Base-by-base conservation (phyloP, 2,797 vertebrate genomes). In the Chanos chanos region DNA sequence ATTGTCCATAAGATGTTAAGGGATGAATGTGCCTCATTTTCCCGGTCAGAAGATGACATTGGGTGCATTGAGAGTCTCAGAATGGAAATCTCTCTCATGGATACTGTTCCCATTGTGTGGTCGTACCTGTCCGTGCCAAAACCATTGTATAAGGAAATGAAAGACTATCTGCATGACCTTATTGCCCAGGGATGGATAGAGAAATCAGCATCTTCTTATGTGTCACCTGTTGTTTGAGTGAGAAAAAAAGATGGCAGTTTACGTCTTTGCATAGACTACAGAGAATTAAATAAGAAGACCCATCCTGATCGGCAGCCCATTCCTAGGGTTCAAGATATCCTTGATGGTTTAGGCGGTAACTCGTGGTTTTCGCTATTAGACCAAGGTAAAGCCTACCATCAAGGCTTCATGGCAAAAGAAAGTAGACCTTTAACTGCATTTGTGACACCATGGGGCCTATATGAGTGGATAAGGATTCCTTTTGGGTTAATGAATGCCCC, bases 201-300 rank as follows among this genome's bases (percentile, higher is more conserved):
- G 21, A 48, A 64, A 15, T 45, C 61, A 3, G 21, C 48, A 2
- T 64, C 50, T 7, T 39, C 15, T 6, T 56, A 55, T 31, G 62
- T 49, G 3, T 30, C 40, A 2, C 18, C 28, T 3, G 59, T 45
- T 7, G 56, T 59, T 7, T 59, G 56, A 9, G 27, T 59, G 12
- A 43, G 36, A 7, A 62, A 62, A 5, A 62, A 62, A 13, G 33
- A 39, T 10, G 51, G 61, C 15, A 25, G 47, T 5, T 34, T 55
- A 9, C 24, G 61, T 18, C 15, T 64, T 7, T 64, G 61, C n/a
- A 34, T 39, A 15, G 50, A 63, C 50, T 63, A 63, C 31, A 19
- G 16, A 15, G 37, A 34, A 9, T 28, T 63, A 8, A 62, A 52
- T 21, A 21, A 13, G 4, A 57, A 44, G 34, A 25, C 53, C 3